Evolutionary conservation across 2,113 vertebrate genomes (phyloP).

Genomic region (Sylvilagus bachmani): DNA sequence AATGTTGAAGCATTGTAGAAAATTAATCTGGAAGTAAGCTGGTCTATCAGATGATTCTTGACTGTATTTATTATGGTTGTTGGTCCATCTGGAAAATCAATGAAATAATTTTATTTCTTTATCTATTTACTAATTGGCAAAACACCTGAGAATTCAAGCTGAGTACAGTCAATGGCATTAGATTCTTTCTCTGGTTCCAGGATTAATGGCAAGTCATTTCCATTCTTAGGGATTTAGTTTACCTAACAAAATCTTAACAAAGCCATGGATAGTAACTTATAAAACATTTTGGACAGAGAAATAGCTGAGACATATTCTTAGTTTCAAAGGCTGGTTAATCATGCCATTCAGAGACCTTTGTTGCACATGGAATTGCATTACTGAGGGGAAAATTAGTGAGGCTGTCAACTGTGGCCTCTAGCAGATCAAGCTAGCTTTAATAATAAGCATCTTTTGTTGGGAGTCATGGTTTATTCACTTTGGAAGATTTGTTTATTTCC

Average conservation of each 20-base stretch:
- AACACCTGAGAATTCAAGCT: conserved; percentile 13
- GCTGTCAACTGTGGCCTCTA: background rate
- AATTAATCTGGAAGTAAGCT: conserved; percentile 70
- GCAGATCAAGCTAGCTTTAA: conserved; percentile 2
- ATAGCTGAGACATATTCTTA: background rate
- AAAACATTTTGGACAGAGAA: background rate
- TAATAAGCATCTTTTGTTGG: conserved; percentile 19
- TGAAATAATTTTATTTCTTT: conserved; percentile 52
- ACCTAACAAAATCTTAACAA: background rate
- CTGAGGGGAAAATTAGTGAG: conserved; percentile 27
- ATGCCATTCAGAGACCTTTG: background rate
- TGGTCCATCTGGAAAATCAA: conserved; percentile 74
- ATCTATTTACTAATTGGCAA: background rate
- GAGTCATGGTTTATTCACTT: conserved; percentile 52
- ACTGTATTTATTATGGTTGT: conserved; percentile 30
- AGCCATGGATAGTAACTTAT: background rate
- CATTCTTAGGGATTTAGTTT: background rate
- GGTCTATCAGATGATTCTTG: conserved; percentile 18
- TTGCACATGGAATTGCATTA: background rate
- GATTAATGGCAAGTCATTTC: background rate
- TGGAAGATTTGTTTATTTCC: conserved; percentile 19
- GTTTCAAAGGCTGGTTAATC: background rate
- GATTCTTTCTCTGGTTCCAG: conserved; percentile 6
- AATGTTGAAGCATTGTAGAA: conserved; percentile 43
- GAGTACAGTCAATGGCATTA: background rate